Base-by-base conservation (phyloP, 2,113 vertebrate genomes). In the Donacobius atricapilla region DNA sequence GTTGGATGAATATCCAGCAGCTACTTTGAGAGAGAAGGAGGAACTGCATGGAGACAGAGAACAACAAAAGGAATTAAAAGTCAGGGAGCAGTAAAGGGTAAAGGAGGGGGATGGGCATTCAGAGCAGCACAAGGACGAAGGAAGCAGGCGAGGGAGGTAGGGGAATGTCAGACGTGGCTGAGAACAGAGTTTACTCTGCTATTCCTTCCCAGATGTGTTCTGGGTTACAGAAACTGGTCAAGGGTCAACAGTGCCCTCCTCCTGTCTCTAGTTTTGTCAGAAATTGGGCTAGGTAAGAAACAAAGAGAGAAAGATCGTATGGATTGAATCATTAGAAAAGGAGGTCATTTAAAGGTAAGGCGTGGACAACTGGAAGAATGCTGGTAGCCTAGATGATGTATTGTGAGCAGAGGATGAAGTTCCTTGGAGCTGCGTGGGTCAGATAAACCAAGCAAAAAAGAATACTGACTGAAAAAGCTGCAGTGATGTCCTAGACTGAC, bases 201-300 rank as follows among this genome's bases (percentile, higher is more conserved):
- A 15, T 90, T 77, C 47, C 42, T 90, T 96, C 40, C 13, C 89
- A 92, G 47, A 94, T 90, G 69, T 81, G 71, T 87, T 95, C 68
- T 87, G 68, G 76, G 79, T 93, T 89, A 86, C 28, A 20, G 39
- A 90, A 30, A 56, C 33, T 63, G 68, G 45, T 90, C 86, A 93
- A 3, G 7, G 92, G 95, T 97, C 76, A 86, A 28, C 11, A n/a
- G 12, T 47, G 10, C 50, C 63, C 54, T 93, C 75, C 65, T 88
- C 19, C 68, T 81, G 40, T 65, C 50, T 94, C 71, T 50, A 80
- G 13, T 88, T 92, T 54, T 86, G 45, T 47, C 54, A 92, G 83
- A 86, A 83, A 42, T 5, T 69, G 4, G 22, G 11, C 33, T 63
- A 58, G 30, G 63, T 47, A 78, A 70, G 57, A 65, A 80, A 37